phyloP scores from a whole-genome alignment of 2,797 vertebrate species.

The Tadarida brasiliensis region DNA sequence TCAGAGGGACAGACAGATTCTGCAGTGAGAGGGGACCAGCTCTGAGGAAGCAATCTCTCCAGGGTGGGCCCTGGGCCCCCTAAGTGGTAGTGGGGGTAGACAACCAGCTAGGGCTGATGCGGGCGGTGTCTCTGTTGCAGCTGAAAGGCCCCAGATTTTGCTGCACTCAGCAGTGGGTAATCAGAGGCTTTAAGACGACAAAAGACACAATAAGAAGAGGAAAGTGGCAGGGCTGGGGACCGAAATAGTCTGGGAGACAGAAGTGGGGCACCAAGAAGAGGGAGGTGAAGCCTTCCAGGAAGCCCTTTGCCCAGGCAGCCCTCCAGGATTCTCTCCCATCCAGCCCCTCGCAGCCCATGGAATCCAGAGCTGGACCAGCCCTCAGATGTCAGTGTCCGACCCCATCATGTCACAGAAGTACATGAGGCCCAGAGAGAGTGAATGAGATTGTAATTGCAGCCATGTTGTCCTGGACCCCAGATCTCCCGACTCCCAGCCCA shows the following conservation, averaged over 20 bases:
- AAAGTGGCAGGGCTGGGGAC: neutral
- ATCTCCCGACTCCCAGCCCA: neutral
- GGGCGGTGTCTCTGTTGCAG: neutral
- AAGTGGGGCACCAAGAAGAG: too few relatives aligned
- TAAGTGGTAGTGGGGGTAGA: neutral
- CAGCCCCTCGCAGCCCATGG: neutral
- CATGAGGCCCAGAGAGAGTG: neutral
- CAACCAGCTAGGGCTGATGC: neutral
- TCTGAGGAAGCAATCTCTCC: neutral
- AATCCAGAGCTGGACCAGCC: neutral
- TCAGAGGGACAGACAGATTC: neutral
- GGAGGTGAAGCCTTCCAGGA: neutral
- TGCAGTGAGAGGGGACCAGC: neutral
- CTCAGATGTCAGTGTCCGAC: neutral
- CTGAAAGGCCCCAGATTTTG: neutral
- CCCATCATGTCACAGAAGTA: neutral
- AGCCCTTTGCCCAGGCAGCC: neutral
- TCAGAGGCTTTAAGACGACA: conserved; percentile 1
- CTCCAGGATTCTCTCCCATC: neutral
- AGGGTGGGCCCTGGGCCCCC: neutral
- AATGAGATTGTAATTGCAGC: neutral
- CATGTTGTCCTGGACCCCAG: too few relatives aligned
- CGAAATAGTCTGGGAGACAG: neutral
- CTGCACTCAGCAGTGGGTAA: neutral
- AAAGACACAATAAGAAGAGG: neutral